Evolutionary conservation across 2,113 vertebrate species (phyloP).

Genomic region (Danionella cerebrum): DNA sequence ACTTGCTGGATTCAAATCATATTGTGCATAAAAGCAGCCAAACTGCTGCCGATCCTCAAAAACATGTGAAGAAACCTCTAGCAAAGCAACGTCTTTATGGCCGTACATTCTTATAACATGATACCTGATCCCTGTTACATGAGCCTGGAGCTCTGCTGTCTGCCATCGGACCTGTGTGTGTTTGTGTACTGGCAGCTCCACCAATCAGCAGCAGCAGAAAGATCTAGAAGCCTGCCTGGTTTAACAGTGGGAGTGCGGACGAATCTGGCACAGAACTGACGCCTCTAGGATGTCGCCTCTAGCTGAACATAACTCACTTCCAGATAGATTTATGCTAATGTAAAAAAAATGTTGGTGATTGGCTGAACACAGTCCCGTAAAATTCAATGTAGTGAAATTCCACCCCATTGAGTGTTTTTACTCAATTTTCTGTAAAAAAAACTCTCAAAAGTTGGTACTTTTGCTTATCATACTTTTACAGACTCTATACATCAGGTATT

Average conservation of each 20-base stretch:
- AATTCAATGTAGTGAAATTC: too few species aligned
- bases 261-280: not conserved
- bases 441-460: too few species aligned
- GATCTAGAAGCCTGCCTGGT: constrained; percentile 29
- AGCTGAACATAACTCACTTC: constrained; percentile 8
- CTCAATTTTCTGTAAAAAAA: too few species aligned
- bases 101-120: constrained; percentile 21
- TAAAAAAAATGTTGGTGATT: not conserved
- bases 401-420: too few species aligned
- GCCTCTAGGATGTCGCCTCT: too few species aligned
- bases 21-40: not conserved
- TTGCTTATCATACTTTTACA: too few species aligned
- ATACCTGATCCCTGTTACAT: constrained; percentile 36
- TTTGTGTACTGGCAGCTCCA: not conserved
- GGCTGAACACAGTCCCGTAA: too few species aligned
- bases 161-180: constrained; percentile 18
- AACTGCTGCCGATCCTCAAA: constrained; percentile 7
- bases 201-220: constrained; percentile 11
- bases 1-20: not conserved
- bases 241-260: constrained; percentile 35
- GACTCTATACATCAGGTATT: too few species aligned
- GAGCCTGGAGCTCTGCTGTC: constrained; percentile 15
- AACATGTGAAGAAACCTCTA: constrained; percentile 27
- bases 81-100: constrained; percentile 15
- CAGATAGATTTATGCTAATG: not conserved